These are phyloP conservation scores for Fregata magnificens DNA, from an alignment of 2,113 vertebrate species.

Conservation along the genomic window DNA sequence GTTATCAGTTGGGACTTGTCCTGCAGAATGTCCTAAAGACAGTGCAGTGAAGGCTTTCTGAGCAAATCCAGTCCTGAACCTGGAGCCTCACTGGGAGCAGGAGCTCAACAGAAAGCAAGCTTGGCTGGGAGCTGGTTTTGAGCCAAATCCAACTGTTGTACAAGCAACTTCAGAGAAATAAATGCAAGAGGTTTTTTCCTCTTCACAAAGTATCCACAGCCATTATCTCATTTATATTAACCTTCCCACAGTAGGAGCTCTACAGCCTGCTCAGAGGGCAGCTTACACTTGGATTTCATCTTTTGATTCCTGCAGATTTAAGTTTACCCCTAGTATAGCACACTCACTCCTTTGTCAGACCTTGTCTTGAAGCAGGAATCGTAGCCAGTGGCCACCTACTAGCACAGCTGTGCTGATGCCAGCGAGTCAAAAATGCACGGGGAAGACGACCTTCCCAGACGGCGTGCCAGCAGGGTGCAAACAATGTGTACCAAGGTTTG, in stretches of 20 bases:
- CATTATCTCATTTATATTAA: not conserved
- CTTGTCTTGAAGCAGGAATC: not conserved
- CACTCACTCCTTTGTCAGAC: not conserved
- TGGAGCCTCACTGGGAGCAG: not conserved
- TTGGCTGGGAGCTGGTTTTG: not conserved
- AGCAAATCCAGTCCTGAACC: not conserved
- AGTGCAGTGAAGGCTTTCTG: not conserved
- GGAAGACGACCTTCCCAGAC: not conserved
- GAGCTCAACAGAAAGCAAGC: not conserved
- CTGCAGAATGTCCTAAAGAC: not conserved
- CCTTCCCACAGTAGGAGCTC: not conserved
- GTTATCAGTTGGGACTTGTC: not conserved
- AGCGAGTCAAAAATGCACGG: not conserved
- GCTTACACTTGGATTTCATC: not conserved
- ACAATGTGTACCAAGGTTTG: accelerated
- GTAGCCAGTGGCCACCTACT: not conserved
- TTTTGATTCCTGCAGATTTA: not conserved
- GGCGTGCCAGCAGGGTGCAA: accelerated
- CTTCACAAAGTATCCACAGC: not conserved
- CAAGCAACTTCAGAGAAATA: not conserved
- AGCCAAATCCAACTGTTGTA: not conserved
- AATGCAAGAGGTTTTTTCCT: not conserved
- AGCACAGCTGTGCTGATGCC: not conserved
- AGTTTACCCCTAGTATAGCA: not conserved
- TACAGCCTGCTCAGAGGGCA: not conserved